Conservation (phyloP, 2,113 vertebrate species). For the Charina bottae region DNA sequence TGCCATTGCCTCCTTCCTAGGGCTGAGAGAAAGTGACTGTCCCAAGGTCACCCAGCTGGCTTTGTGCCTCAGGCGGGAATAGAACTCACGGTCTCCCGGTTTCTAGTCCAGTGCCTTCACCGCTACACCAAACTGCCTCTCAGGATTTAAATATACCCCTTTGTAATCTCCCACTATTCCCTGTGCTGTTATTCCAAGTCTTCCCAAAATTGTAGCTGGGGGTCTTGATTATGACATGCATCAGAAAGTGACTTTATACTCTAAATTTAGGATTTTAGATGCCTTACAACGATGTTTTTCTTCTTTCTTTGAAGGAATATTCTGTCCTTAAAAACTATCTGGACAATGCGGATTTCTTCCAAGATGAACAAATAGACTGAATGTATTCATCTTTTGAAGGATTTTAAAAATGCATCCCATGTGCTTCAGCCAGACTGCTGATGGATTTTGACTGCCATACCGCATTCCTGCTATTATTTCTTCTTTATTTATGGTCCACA, state of each 20-base stretch:
- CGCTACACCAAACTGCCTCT: no score
- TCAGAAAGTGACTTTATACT: background rate
- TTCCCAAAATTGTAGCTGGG: conserved; percentile 1
- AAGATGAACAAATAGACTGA: conserved; percentile 83
- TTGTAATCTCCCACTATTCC: background rate
- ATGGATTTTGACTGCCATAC: conserved; percentile 24
- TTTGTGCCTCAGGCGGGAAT: no score
- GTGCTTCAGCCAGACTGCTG: conserved; percentile 30
- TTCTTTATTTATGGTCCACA: background rate
- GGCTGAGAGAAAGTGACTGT: no score
- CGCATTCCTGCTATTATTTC: background rate
- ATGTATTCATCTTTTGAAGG: conserved; percentile 43
- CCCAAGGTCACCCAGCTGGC: no score
- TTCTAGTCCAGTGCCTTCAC: no score
- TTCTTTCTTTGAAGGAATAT: conserved; percentile 75
- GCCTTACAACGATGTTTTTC: conserved; percentile 50
- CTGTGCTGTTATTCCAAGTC: background rate
- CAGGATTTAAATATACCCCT: no score
- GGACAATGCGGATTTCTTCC: conserved; percentile 80
- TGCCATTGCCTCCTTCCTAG: no score
- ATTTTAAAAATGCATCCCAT: conserved; percentile 40
- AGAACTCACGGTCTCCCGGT: no score
- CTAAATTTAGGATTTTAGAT: background rate
- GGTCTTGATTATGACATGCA: conserved; percentile 20
- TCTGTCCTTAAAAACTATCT: conserved; percentile 73